Base-by-base conservation (phyloP, 2,888 invertebrate genomes). In the Erebia aethiops region DNA sequence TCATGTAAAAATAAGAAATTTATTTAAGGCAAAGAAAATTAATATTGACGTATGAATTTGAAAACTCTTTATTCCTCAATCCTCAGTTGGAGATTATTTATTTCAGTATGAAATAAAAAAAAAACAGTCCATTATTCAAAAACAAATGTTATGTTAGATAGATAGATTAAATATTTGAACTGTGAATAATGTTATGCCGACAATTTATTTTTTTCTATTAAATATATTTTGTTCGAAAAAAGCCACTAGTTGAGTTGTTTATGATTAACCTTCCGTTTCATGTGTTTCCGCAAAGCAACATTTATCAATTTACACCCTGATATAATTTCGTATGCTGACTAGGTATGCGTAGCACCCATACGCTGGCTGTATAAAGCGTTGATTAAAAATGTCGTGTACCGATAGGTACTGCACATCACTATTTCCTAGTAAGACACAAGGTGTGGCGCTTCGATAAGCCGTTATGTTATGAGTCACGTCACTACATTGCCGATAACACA, bases 361-460 rank as follows among this genome's bases (percentile, higher is more conserved):
- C 35, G 16, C 18, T 21, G 18, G 49, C 21, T 14, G 21, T 62
- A 49, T 54, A 11, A 52, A 52, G 35, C 41, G 64, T 64, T 66
- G 66, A 66, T 66, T 66, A 57, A 66, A 66, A 66, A 46, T 46
- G 57, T 56, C 60, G 52, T 61, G 67, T 52, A 18, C 57, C n/a
- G 58, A 66, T n/a, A n/a, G n/a, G n/a, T 35, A 62, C 35, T 49
- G 67, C 56, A 72, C 71, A 70, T 70, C 74, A 71, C 75, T 73
- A 71, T 71, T 75, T 70, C 73, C 73, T 72, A 77, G 78, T 78
- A 74, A 76, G 74, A 80, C 83, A 81, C 84, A 84, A 84, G 90
- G 89, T 81, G 88, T 84, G 90, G 84, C 86, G 76, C 76, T 79
- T 79, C 83, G 83, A 87, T 85, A 85, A 81, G 72, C 80, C 66